Base-by-base conservation (phyloP, 2,797 vertebrate species). In the Eremophila alpestris region DNA sequence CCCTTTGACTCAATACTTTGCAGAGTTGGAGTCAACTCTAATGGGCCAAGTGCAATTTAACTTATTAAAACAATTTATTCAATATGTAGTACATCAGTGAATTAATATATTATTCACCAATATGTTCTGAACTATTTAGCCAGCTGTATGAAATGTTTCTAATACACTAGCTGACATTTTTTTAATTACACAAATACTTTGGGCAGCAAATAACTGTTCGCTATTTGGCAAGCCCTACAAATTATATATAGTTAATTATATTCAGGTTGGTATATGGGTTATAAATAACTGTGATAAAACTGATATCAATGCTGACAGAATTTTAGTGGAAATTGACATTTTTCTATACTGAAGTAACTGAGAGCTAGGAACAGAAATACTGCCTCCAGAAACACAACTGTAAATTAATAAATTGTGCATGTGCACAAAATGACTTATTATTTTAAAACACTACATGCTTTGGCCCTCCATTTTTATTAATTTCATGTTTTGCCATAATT, bases 121-220 rank as follows among this genome's bases (percentile, higher is more conserved):
- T 93, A 94, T 49, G 16, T 90, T 94, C 71, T 48, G 91, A 95
- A 95, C 78, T 95, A 94, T 94, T 96, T 93, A 91, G 81, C 94
- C 91, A 95, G 94, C 88, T 96, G 95, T 84, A 87, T 74, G 78
- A 88, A 96, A 95, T 95, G 95, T 94, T 96, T 95, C 95, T 95
- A 96, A 94, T 96, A 94, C 81, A 80, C 83, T 92, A 77, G 90
- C 88, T 97, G 96, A 95, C 93, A 77, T 95, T 95, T 94, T 96
- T 96, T 96, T 95, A 97, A 96, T 97, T 94, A 95, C 87, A 96
- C 80, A 94, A 97, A 96, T 96, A 96, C 93, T 93, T 94, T 58
- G 88, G 46, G 68, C 91, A 75, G 87, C 89, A 96, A 96, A 95
- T 93, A 96, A 93, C 91, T 63, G 81, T 45, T 93, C 36, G 2